Evolutionary conservation across 2,797 vertebrate genomes (phyloP).

Genomic region (Eleutherodactylus coqui): DNA sequence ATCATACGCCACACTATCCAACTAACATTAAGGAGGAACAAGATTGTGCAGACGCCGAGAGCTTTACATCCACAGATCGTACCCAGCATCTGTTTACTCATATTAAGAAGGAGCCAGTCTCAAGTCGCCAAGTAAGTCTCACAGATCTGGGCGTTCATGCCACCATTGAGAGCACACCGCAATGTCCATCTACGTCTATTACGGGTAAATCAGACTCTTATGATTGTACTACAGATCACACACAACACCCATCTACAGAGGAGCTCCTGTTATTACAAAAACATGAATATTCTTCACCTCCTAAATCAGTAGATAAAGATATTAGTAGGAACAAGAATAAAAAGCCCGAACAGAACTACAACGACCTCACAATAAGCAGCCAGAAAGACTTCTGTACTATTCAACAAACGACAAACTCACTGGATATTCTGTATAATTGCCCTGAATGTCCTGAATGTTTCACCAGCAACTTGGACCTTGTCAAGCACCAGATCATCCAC

Average conservation of each 20-base stretch:
- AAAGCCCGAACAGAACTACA: neutral
- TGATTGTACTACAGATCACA: neutral
- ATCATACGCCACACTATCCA: neutral
- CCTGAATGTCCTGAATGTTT: neutral
- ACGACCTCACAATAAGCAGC: neutral
- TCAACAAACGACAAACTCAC: neutral
- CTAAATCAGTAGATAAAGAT: neutral
- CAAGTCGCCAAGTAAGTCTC: neutral
- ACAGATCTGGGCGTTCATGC: neutral
- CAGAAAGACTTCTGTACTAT: neutral
- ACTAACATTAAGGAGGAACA: neutral
- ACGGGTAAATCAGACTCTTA: neutral
- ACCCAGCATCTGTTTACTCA: neutral
- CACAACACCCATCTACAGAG: neutral
- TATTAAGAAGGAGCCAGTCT: neutral
- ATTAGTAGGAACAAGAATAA: neutral
- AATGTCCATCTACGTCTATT: neutral
- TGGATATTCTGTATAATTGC: neutral
- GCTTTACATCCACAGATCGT: neutral
- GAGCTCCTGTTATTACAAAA: neutral
- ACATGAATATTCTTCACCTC: neutral
- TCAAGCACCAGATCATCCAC: constrained; percentile 9
- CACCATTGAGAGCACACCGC: neutral
- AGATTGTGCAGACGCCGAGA: neutral
- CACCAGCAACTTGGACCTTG: neutral